These are phyloP conservation scores for Melieria omissa DNA, from an alignment of 2,888 invertebrate species.

Conservation along the genomic window DNA sequence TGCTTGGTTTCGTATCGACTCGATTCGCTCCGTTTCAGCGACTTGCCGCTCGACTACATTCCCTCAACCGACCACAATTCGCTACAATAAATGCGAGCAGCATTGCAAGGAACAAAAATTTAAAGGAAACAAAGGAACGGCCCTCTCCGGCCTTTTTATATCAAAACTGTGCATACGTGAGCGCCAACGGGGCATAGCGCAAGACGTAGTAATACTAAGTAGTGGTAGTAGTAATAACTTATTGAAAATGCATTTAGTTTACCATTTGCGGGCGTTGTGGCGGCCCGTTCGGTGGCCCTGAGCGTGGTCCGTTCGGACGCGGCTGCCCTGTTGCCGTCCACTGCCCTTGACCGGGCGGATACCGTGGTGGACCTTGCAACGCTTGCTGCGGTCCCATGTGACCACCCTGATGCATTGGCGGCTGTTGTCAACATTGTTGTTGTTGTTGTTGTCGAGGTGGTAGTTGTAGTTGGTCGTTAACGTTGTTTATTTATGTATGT, in stretches of 20 bases:
- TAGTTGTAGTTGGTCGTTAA: slow-evolving; percentile 20
- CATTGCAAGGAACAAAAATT: no score
- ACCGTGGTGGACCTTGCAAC: slow-evolving; percentile 69
- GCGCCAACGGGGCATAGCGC: no score
- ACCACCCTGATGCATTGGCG: slow-evolving; percentile 72
- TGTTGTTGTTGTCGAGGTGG: slow-evolving; percentile 6
- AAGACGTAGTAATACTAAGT: no score
- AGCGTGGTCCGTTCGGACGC: slow-evolving; percentile 68
- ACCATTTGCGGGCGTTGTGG: slow-evolving; percentile 73
- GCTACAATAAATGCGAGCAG: no score
- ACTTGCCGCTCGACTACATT: no score
- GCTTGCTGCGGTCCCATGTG: slow-evolving; percentile 68
- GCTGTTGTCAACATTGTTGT: slow-evolving; percentile 44
- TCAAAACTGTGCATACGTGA: no score
- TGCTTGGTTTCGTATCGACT: slow-evolving; percentile 28
- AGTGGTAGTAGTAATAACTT: no score
- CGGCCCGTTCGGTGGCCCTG: slow-evolving; percentile 68
- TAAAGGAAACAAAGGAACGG: no score
- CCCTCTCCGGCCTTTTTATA: no score
- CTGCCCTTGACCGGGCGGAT: slow-evolving; percentile 66
- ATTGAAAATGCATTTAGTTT: slow-evolving; percentile 45
- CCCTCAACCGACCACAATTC: no score
- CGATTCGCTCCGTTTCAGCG: no score
- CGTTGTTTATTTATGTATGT: slow-evolving; percentile 28
- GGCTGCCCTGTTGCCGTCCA: slow-evolving; percentile 67